phyloP scores from a whole-genome alignment of 1,140 invertebrate species.

The Dendroctonus ponderosae region DNA sequence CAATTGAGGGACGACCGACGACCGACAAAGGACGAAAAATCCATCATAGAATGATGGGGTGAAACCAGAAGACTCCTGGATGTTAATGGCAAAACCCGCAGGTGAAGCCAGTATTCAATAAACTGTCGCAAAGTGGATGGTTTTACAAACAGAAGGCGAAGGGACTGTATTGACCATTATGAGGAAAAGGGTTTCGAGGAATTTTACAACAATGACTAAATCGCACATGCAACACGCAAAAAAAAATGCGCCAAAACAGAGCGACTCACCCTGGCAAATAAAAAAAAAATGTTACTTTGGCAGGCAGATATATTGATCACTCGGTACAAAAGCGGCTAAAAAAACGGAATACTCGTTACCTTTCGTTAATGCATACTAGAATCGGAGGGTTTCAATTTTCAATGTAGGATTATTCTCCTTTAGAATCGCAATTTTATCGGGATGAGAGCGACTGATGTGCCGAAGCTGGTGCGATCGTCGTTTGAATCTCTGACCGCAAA shows the following conservation, averaged over 20 bases:
- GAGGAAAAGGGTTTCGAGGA: no score
- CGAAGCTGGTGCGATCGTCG: slow-evolving; percentile 20
- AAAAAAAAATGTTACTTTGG: slow-evolving; percentile 4
- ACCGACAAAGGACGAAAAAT: no score
- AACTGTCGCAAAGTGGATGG: no score
- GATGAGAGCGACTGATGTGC: slow-evolving; percentile 26
- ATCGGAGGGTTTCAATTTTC: not conserved
- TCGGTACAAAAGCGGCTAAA: not conserved
- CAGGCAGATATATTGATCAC: not conserved
- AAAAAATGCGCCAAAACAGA: not conserved
- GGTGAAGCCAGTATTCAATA: no score
- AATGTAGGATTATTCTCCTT: slow-evolving; percentile 23
- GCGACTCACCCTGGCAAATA: not conserved
- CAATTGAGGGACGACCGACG: no score
- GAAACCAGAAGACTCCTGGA: no score
- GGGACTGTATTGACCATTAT: no score
- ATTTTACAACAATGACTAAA: no score
- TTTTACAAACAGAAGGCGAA: no score
- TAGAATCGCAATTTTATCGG: slow-evolving; percentile 19
- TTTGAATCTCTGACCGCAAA: slow-evolving; percentile 24
- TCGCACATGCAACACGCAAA: no score
- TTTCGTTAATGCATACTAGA: not conserved
- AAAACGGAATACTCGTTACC: not conserved
- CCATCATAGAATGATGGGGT: no score
- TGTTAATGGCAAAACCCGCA: no score